Percentiles rank a stretch among this genome's conserved stretches.
phyloP scores from a whole-genome alignment of 1,140 invertebrate species.

The Archivesica marissinica region DNA sequence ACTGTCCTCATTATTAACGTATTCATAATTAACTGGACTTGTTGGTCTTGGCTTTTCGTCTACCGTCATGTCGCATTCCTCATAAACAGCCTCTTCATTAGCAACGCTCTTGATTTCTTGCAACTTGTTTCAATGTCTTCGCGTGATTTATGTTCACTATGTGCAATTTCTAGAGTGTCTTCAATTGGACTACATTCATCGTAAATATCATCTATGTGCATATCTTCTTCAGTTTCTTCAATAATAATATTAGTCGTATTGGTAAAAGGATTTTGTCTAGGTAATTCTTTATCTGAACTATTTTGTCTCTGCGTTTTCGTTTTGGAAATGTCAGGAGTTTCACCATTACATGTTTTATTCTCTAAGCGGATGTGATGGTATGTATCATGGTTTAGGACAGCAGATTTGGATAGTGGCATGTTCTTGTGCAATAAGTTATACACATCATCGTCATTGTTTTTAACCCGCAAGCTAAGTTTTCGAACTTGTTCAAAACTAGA shows the following conservation, averaged over 20 bases:
- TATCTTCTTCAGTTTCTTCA: not conserved
- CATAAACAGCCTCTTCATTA: not conserved
- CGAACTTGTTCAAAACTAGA: conserved; percentile 20
- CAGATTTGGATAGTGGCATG: not conserved
- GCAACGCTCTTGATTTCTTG: too few species aligned
- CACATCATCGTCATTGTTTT: not conserved
- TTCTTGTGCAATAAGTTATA: not conserved
- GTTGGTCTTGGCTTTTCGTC: not conserved
- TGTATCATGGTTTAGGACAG: not conserved
- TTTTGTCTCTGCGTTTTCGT: not conserved
- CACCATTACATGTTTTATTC: conserved; percentile 1
- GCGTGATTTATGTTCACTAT: too few species aligned
- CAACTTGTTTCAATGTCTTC: too few species aligned
- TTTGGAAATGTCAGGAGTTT: not conserved
- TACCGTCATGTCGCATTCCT: not conserved
- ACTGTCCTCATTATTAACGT: not conserved
- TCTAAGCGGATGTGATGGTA: conserved; percentile 13
- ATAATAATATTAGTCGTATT: not conserved
- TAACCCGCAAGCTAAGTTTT: not conserved
- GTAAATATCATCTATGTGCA: not conserved
- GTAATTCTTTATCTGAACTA: not conserved
- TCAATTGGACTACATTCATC: conserved; percentile 14
- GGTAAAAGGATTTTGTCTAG: not conserved
- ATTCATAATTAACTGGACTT: not conserved
- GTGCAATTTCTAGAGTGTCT: not conserved